These are phyloP conservation scores for Mola mola DNA, from an alignment of 2,113 vertebrate genomes.

Conservation along the genomic window DNA sequence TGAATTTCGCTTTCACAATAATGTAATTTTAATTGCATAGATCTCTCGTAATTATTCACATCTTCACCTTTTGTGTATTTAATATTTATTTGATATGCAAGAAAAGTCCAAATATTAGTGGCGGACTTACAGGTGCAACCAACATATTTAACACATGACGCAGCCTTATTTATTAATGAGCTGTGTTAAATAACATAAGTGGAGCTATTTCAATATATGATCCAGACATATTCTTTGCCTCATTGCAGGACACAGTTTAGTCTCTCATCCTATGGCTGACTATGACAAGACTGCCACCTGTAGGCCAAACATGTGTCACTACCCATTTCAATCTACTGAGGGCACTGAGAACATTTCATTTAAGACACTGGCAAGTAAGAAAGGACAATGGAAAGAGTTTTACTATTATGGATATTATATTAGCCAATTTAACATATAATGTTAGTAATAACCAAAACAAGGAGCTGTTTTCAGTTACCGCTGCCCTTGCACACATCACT, in stretches of 20 bases:
- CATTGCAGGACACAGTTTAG: neutral
- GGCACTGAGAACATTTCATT: neutral
- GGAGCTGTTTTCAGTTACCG: too few relatives aligned
- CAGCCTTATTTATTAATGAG: neutral
- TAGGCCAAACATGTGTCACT: conserved; percentile 24
- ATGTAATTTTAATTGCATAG: too few relatives aligned
- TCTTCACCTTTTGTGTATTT: too few relatives aligned
- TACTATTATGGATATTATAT: too few relatives aligned
- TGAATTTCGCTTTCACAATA: too few relatives aligned
- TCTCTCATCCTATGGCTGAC: too few relatives aligned
- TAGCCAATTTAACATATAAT: too few relatives aligned
- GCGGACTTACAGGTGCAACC: neutral
- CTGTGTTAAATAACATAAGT: neutral
- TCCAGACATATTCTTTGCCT: neutral
- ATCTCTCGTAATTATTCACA: too few relatives aligned
- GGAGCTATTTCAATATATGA: neutral
- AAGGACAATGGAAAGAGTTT: neutral
- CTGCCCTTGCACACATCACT: too few relatives aligned
- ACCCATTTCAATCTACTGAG: neutral
- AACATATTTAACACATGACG: neutral
- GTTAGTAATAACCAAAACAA: too few relatives aligned
- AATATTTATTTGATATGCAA: too few relatives aligned
- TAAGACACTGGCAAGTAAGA: neutral
- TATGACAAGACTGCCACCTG: conserved; percentile 66
- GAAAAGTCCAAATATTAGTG: too few relatives aligned